Evolutionary conservation across 2,888 invertebrate genomes (phyloP).

Genomic region (Yponomeuta malinellus): DNA sequence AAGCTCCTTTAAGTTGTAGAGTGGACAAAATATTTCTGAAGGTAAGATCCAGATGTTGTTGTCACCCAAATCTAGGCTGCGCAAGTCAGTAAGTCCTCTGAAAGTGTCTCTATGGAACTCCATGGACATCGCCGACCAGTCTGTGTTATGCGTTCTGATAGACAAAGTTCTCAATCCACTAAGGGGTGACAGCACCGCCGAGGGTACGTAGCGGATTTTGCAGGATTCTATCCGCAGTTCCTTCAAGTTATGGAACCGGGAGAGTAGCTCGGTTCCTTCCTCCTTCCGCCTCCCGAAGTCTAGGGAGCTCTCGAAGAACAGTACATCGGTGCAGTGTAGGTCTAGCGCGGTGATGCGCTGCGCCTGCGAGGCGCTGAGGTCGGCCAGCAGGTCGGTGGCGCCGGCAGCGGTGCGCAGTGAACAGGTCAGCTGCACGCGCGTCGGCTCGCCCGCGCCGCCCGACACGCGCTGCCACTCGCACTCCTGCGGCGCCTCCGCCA

Average conservation of each 20-base stretch:
- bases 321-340: slow-evolving; percentile 82
- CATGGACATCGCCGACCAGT: slow-evolving; percentile 87
- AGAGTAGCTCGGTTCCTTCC: slow-evolving; percentile 74
- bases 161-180: slow-evolving; percentile 80
- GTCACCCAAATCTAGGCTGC: slow-evolving; percentile 81
- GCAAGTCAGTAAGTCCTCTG: slow-evolving; percentile 79
- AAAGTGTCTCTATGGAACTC: slow-evolving; percentile 84
- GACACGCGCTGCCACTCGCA: slow-evolving; percentile 82
- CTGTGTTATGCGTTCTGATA: slow-evolving; percentile 84
- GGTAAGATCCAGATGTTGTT: slow-evolving; percentile 87
- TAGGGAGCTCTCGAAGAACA: slow-evolving; percentile 83
- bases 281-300: slow-evolving; percentile 74
- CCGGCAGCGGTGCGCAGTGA: slow-evolving; percentile 80
- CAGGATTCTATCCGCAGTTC: slow-evolving; percentile 84
- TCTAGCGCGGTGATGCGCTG: slow-evolving; percentile 81
- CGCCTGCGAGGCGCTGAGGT: slow-evolving; percentile 78
- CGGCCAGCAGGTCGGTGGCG: slow-evolving; percentile 78
- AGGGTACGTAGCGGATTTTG: slow-evolving; percentile 84
- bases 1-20: slow-evolving; percentile 80
- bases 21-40: slow-evolving; percentile 82
- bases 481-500: slow-evolving; percentile 81
- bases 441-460: slow-evolving; percentile 69
- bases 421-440: slow-evolving; percentile 78
- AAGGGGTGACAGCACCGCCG: slow-evolving; percentile 80
- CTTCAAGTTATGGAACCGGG: slow-evolving; percentile 78